A percentile compares a stretch with the other conserved stretches of the same genome.
Evolutionary conservation across 1,140 invertebrate species (phyloP).

Genomic region (Phymorhynchus buccinoides): DNA sequence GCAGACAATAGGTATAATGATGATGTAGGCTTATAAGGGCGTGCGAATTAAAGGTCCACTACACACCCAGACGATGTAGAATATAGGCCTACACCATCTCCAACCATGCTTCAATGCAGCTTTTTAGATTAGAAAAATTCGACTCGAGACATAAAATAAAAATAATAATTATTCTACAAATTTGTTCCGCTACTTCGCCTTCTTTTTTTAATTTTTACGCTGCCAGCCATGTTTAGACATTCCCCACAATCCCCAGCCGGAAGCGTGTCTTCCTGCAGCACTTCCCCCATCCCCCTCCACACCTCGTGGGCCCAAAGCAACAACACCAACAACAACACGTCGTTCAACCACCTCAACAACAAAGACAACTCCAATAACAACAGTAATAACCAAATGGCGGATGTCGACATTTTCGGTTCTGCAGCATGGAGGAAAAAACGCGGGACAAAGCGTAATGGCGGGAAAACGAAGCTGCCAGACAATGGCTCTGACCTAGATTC

Average conservation of each 20-base stretch:
- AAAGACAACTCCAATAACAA: background rate
- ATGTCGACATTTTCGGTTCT: conserved; percentile 34
- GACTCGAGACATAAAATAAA: too few relatives aligned
- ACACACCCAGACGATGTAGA: too few relatives aligned
- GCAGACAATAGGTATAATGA: too few relatives aligned
- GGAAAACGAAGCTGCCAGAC: background rate
- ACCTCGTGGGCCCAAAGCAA: background rate
- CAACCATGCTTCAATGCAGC: too few relatives aligned
- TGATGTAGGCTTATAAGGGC: too few relatives aligned
- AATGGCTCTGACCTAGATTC: background rate
- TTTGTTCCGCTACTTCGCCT: background rate
- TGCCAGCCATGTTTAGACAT: background rate
- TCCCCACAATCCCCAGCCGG: background rate
- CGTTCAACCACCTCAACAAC: background rate
- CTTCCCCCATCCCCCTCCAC: background rate
- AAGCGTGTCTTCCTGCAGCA: background rate
- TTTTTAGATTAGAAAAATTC: too few relatives aligned
- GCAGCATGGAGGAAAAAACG: conserved; percentile 29
- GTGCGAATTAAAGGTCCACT: too few relatives aligned
- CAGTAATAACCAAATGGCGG: background rate
- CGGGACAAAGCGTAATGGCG: background rate
- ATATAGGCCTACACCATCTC: too few relatives aligned
- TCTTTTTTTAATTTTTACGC: too few relatives aligned
- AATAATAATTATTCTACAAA: too few relatives aligned
- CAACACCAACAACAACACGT: background rate